Evolutionary conservation across 2,888 invertebrate genomes (phyloP), one percentile per base, ranked within the genome.

Genomic region (Philaethria dido): DNA sequence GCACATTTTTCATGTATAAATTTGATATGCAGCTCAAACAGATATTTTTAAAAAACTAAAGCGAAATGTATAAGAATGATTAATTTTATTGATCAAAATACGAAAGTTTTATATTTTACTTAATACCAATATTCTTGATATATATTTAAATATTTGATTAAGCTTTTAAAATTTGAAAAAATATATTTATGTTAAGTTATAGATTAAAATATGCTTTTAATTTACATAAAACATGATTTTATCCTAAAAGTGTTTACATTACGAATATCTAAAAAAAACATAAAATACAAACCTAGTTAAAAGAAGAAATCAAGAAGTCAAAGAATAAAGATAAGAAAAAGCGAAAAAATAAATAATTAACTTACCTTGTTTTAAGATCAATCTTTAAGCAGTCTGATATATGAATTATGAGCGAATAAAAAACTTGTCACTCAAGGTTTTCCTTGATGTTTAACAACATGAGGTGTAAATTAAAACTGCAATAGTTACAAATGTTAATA

Each of bases 361-460:
- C 42, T 57, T 42, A 57, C 57, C 42, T 42, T 57, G 57, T 11
- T 42, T 42, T 42, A 42, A 57, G 25, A 25, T 42, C 22, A 25
- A 57, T 57, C 22, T 39, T 57, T 42, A 57, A 20, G 57, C 42
- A 57, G 42, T 25, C 57, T 57, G 22, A 22, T n/a, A 42, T 22
- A 42, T 22, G 39, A 57, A 57, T 57, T n/a, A 42, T n/a, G 22
- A 25, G 22, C 42, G 42, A 22, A 14, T 42, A 57, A 57, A 57
- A 57, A 57, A 57, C 42, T 57, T 57, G 57, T 22, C 57, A 57
- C 25, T 22, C 57, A 57, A 57, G 57, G 25, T 42, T 42, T 16
- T 42, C 22, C 57, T n/a, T 11, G 22, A 42, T 11, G 22, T 57
- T n/a, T n/a, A 42, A 42, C n/a, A 57, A 42, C 42, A 42, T 42